phyloP scores from a whole-genome alignment of 2,113 vertebrate genomes.

The Suricata suricatta region DNA sequence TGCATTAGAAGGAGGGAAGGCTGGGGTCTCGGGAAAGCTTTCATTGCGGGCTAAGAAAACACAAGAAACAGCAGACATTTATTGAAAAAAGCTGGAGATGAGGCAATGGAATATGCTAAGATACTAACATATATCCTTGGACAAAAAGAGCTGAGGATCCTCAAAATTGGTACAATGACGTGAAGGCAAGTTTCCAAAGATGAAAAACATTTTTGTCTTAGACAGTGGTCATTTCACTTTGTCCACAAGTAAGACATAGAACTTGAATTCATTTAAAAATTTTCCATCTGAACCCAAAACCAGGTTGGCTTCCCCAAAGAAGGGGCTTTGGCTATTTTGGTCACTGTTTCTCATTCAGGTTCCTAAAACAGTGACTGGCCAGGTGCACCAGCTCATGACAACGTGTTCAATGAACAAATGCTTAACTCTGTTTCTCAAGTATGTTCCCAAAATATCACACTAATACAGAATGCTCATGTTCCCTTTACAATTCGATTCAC shows the following conservation, averaged over 20 bases:
- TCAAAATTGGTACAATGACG: neutral
- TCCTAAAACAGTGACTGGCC: neutral
- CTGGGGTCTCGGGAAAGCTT: neutral
- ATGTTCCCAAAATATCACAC: neutral
- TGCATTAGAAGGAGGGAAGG: neutral
- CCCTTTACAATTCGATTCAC: neutral
- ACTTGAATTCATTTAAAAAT: neutral
- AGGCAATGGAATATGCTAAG: neutral
- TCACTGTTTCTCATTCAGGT: neutral
- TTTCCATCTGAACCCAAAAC: neutral
- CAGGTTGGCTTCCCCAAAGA: neutral
- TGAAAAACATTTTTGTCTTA: neutral
- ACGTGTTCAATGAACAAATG: accelerated
- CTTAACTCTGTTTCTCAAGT: neutral
- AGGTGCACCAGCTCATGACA: neutral
- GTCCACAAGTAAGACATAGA: neutral
- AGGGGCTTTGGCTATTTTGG: neutral
- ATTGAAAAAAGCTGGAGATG: no score
- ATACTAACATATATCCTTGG: neutral
- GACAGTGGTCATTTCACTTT: neutral
- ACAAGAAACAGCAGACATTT: neutral
- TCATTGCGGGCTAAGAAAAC: neutral
- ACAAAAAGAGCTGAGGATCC: neutral
- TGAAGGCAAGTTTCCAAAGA: neutral
- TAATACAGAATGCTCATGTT: accelerated